A percentile compares a stretch with the other conserved stretches of the same genome.
phyloP scores from a whole-genome alignment of 35 echinoderm and acorn worm genomes.

The Amphiura filiformis region DNA sequence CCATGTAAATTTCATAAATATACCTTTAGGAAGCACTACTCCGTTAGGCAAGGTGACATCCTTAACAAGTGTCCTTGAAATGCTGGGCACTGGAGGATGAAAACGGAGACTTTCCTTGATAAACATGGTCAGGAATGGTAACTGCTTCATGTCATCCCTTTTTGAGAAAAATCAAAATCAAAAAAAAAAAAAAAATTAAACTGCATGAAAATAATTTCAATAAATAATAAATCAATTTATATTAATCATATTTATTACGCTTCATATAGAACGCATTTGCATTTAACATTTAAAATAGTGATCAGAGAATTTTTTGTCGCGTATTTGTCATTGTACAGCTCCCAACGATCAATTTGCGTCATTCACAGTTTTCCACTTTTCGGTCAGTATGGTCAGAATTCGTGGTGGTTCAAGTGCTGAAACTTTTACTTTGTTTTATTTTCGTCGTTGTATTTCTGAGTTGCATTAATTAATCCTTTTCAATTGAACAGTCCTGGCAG shows the following conservation, averaged over 20 bases:
- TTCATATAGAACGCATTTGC: neutral
- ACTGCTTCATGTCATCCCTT: conserved; percentile 12
- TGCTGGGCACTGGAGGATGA: neutral
- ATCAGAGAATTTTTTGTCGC: no score
- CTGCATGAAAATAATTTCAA: neutral
- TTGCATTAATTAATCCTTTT: no score
- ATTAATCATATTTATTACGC: neutral
- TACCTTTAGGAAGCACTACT: conserved; percentile 13
- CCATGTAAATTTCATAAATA: no score
- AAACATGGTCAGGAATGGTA: conserved; percentile 9
- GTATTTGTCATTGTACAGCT: no score
- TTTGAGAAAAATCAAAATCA: neutral
- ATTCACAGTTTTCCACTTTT: no score
- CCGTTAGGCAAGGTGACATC: conserved; percentile 7
- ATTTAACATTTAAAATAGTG: no score
- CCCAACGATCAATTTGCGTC: no score
- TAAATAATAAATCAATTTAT: neutral
- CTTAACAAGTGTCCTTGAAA: neutral
- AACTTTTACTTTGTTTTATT: no score
- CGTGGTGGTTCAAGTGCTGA: no score
- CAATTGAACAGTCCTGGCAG: no score
- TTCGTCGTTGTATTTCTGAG: no score
- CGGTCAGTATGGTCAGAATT: no score
- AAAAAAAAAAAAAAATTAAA: neutral
- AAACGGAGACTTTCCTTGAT: conserved; percentile 39